phyloP scores from a whole-genome alignment of 92 coral and sea anemone species.

The Epizoanthus scotinus region DNA sequence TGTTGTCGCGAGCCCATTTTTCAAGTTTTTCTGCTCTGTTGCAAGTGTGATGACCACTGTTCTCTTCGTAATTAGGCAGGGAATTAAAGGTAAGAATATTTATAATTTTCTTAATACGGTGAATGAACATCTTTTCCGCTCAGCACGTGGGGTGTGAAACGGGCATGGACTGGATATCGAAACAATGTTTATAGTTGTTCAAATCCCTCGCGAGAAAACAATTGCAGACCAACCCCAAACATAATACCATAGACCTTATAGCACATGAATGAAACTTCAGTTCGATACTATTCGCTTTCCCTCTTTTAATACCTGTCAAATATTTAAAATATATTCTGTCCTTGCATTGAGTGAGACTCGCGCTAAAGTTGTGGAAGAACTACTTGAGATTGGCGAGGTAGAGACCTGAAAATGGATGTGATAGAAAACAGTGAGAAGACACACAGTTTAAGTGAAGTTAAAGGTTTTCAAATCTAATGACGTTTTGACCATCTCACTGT shows the following conservation, averaged over 20 bases:
- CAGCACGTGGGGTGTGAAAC: slow-evolving; percentile 36
- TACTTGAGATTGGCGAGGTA: too few relatives aligned
- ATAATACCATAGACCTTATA: not conserved
- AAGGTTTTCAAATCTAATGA: too few relatives aligned
- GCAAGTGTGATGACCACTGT: slow-evolving; percentile 28
- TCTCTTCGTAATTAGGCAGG: slow-evolving; percentile 36
- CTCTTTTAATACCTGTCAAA: not conserved
- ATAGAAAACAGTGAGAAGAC: too few relatives aligned
- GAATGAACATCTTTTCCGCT: slow-evolving; percentile 16
- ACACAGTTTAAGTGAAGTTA: too few relatives aligned
- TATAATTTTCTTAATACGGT: slow-evolving; percentile 33
- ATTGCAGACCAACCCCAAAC: not conserved
- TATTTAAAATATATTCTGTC: not conserved
- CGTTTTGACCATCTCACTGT: not conserved
- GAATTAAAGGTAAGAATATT: slow-evolving; percentile 43
- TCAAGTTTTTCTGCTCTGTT: not conserved
- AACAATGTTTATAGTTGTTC: not conserved
- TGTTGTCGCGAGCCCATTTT: not conserved
- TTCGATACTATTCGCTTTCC: not conserved
- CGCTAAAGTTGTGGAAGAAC: too few relatives aligned
- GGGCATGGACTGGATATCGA: slow-evolving; percentile 2
- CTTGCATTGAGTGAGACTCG: not conserved
- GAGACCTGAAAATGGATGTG: too few relatives aligned
- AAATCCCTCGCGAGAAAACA: not conserved
- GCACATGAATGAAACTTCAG: not conserved